These are phyloP conservation scores for Megathymus violae DNA, from an alignment of 1,140 invertebrate genomes.

Conservation along the genomic window DNA sequence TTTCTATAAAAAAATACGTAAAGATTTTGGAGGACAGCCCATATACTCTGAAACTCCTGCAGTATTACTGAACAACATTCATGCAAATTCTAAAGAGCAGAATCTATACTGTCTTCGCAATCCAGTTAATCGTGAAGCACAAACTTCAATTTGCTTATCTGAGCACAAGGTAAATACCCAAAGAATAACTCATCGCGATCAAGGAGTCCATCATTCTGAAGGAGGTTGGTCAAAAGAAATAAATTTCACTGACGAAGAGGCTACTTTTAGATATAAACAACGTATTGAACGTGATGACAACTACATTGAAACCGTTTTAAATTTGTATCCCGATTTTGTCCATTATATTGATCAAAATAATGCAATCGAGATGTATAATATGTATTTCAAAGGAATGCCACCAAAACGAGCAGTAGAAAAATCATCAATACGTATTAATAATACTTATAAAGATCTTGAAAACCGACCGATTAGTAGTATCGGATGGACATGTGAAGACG, in stretches of 20 bases:
- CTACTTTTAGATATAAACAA: slow-evolving; percentile 91
- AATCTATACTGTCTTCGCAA: slow-evolving; percentile 89
- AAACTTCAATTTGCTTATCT: slow-evolving; percentile 85
- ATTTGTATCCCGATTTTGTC: slow-evolving; percentile 88
- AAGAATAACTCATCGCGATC: slow-evolving; percentile 88
- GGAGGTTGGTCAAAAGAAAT: slow-evolving; percentile 99
- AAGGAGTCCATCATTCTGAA: slow-evolving; percentile 94
- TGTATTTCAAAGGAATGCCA: slow-evolving; percentile 90
- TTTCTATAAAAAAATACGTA: slow-evolving; percentile 86
- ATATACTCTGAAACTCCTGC: slow-evolving; percentile 88
- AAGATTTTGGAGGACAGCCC: slow-evolving; percentile 87
- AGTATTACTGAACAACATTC: slow-evolving; percentile 89
- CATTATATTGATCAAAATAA: slow-evolving; percentile 95
- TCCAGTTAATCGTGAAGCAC: slow-evolving; percentile 85
- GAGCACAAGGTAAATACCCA: slow-evolving; percentile 85
- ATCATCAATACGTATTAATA: slow-evolving; percentile 88
- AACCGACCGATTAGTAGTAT: slow-evolving; percentile 87
- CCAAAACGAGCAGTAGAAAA: slow-evolving; percentile 85
- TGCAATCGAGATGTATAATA: slow-evolving; percentile 95
- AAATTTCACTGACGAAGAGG: slow-evolving; percentile 93
- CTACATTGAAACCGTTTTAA: slow-evolving; percentile 92
- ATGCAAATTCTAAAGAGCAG: slow-evolving; percentile 85
- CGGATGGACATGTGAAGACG: slow-evolving; percentile 92
- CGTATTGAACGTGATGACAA: slow-evolving; percentile 97
- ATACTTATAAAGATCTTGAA: slow-evolving; percentile 88